Percentiles rank a stretch among this genome's conserved stretches.
phyloP scores from a whole-genome alignment of 2,113 vertebrate genomes.

The Scolopax mira region DNA sequence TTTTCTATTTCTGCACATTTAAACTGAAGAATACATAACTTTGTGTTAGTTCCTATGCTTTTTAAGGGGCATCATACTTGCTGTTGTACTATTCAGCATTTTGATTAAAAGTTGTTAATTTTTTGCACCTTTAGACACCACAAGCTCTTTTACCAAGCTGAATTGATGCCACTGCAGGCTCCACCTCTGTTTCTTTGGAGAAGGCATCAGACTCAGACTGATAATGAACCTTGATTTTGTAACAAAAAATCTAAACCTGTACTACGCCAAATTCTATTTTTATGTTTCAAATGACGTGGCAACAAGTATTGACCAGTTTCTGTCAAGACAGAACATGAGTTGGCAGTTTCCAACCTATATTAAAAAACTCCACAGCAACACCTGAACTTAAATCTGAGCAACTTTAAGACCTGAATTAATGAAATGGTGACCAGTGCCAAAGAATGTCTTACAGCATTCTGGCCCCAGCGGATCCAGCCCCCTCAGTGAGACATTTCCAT shows the following conservation, averaged over 20 bases:
- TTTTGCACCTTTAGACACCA: neutral
- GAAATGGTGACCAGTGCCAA: neutral
- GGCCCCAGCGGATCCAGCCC: neutral
- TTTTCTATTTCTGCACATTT: neutral
- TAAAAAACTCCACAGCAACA: neutral
- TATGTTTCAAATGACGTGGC: neutral
- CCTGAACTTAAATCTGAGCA: neutral
- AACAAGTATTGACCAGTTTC: neutral
- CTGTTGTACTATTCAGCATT: neutral
- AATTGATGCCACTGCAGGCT: neutral
- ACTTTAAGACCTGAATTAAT: neutral
- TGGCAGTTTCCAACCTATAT: neutral
- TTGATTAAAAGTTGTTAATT: neutral
- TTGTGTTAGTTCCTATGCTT: neutral
- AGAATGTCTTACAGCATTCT: neutral
- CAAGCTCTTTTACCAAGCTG: neutral
- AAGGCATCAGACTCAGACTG: neutral
- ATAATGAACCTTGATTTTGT: neutral
- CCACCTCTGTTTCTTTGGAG: neutral
- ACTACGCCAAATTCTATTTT: neutral
- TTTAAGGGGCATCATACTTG: neutral
- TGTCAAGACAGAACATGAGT: neutral
- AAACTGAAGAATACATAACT: neutral
- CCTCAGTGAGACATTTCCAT: neutral
- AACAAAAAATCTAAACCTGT: neutral